Evolutionary conservation across 2,797 vertebrate species (phyloP), one percentile per base, ranked within the genome.

Genomic region (Anabas testudineus): DNA sequence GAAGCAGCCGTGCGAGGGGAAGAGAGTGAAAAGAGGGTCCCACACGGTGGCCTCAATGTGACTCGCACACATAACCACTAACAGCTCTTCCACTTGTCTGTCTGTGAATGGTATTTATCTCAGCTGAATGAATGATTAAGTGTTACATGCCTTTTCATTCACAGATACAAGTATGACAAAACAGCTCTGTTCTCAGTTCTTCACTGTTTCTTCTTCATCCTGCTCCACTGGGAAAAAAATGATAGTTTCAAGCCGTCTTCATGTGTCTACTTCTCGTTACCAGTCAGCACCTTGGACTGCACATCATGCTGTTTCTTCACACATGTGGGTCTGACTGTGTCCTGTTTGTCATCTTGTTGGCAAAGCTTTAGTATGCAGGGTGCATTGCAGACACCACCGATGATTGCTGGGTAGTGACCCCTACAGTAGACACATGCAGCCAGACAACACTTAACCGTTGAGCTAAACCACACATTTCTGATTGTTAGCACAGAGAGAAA

Each of bases 1-100:
- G 92, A 90, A 85, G 88, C 87, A 87, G 87, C 88, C 81, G 61
- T 80, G 87, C 61, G 46, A 82, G 78, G 75, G 87, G 89, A 89
- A 62, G 79, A 73, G 80, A 86, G 80, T 84, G 85, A 92, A 91
- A 92, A 79, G 80, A 87, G 62, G 88, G 86, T 87, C 84, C 79
- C 78, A 87, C 78, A 80, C 10, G 19, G 75, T 83, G 88, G 87
- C 85, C 80, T 87, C 84, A 78, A 53, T 81, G 81, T 57, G 72
- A 71, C 74, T 75, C 78, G 81, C 77, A 75, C 81, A 88, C 81
- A 88, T 54, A 76, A 74, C 56, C 60, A 76, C 76, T 61, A 75
- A 81, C 89, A 90, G 92, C 93, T 93, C 89, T 86, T 92, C 87
- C 90, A 92, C 92, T 93, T 90, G 84, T 93, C 90, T 87, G 84